Conservation (phyloP, 2,888 invertebrate genomes). For the Lucinisca nassula region DNA sequence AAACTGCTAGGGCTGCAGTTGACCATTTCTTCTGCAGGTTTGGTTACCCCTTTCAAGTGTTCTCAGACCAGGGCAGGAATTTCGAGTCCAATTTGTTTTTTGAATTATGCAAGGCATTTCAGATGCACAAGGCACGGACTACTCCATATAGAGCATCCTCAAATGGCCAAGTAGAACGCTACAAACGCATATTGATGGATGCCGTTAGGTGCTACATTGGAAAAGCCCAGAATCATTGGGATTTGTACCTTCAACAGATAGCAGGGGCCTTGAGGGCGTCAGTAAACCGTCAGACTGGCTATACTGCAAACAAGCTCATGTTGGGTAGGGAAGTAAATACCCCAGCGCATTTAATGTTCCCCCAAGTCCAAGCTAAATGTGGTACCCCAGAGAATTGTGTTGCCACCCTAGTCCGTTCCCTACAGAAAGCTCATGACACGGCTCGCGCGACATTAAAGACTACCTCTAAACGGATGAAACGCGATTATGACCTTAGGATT, state of each 20-base stretch:
- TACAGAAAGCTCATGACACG: slow-evolving; percentile 16
- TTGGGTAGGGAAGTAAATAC: slow-evolving; percentile 21
- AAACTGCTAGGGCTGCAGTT: slow-evolving; percentile 7
- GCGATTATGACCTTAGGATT: slow-evolving; percentile 29
- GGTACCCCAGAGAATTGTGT: not conserved
- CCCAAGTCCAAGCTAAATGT: not conserved
- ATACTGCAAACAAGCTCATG: slow-evolving; percentile 29
- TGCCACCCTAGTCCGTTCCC: not conserved
- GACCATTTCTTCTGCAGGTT: slow-evolving; percentile 33
- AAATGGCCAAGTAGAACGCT: slow-evolving; percentile 33
- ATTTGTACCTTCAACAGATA: slow-evolving; percentile 18
- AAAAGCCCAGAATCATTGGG: slow-evolving; percentile 30
- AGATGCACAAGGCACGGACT: slow-evolving; percentile 36
- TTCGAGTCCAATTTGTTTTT: slow-evolving; percentile 31
- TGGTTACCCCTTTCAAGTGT: slow-evolving; percentile 20
- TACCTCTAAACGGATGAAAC: slow-evolving; percentile 20
- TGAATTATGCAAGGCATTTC: slow-evolving; percentile 14
- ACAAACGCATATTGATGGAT: slow-evolving; percentile 26
- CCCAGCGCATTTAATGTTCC: slow-evolving; percentile 18
- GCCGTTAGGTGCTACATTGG: slow-evolving; percentile 25
- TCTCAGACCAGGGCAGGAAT: slow-evolving; percentile 35
- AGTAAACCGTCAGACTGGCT: slow-evolving; percentile 33
- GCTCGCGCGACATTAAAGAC: slow-evolving; percentile 23
- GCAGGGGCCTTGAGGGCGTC: slow-evolving; percentile 32
- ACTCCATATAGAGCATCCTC: slow-evolving; percentile 34